Evolutionary conservation across 2,888 invertebrate genomes (phyloP).

Genomic region (Metallyticus violacea): DNA sequence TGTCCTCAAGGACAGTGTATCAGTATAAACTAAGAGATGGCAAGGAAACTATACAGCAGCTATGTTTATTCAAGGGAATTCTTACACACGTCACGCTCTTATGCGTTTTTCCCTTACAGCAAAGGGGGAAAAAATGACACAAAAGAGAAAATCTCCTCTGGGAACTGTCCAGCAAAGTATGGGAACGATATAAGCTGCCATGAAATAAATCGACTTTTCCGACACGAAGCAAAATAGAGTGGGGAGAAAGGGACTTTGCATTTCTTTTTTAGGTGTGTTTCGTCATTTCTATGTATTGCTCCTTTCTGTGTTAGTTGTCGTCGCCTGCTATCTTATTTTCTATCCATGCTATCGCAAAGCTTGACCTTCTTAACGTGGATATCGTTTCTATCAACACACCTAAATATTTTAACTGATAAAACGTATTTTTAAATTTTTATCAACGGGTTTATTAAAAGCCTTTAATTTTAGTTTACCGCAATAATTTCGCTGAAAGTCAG

Average conservation of each 20-base stretch:
- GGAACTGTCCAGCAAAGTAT: slow-evolving; percentile 5
- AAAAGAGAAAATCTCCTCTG: slow-evolving; percentile 11
- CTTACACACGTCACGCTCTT: neutral
- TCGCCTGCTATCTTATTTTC: too few relatives aligned
- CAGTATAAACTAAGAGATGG: neutral
- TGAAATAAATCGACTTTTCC: slow-evolving; percentile 21
- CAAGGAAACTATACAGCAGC: neutral
- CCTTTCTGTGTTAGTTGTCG: neutral
- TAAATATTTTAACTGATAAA: too few relatives aligned
- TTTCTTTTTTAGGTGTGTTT: slow-evolving; percentile 22
- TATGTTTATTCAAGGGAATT: slow-evolving; percentile 18
- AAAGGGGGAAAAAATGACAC: neutral
- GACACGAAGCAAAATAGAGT: too few relatives aligned
- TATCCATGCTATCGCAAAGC: too few relatives aligned
- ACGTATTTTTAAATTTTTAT: too few relatives aligned
- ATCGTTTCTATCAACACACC: too few relatives aligned
- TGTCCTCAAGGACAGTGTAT: neutral
- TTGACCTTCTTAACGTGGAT: too few relatives aligned
- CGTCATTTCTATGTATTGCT: neutral
- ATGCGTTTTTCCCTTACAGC: neutral
- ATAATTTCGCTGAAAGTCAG: too few relatives aligned
- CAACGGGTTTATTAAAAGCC: too few relatives aligned
- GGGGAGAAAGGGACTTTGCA: slow-evolving; percentile 19
- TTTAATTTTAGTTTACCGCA: too few relatives aligned
- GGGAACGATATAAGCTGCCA: slow-evolving; percentile 14